Conservation (phyloP, 2,888 invertebrate species). For the Philereme vetulata region DNA sequence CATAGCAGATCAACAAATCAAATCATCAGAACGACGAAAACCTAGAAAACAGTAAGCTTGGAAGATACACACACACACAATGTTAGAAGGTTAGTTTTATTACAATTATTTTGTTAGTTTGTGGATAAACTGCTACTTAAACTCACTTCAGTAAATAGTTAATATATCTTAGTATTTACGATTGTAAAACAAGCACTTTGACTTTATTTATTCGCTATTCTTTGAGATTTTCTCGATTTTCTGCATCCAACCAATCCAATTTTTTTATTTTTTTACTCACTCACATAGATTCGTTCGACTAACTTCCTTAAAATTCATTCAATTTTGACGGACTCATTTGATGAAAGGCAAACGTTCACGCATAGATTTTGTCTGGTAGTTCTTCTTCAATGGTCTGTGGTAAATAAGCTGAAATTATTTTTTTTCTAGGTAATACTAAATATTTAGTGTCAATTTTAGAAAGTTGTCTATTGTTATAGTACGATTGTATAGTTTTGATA, state of each 20-base stretch:
- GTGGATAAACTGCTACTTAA: constrained; percentile 24
- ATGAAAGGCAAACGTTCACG: no score
- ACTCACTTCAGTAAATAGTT: constrained; percentile 12
- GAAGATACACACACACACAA: constrained; percentile 32
- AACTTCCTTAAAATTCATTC: not conserved
- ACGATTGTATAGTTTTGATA: constrained; percentile 58
- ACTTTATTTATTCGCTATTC: constrained; percentile 11
- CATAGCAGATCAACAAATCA: constrained; percentile 71
- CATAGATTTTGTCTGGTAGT: not conserved
- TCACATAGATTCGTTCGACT: not conserved
- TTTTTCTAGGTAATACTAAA: constrained; percentile 47
- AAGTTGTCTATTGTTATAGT: constrained; percentile 71
- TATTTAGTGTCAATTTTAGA: constrained; percentile 68
- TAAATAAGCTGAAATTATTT: constrained; percentile 1
- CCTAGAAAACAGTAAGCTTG: constrained; percentile 43
- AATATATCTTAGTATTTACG: constrained; percentile 10
- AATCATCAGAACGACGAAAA: constrained; percentile 51
- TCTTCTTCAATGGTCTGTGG: constrained; percentile 4
- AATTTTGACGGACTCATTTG: not conserved
- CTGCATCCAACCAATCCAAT: constrained; percentile 17
- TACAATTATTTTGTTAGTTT: constrained; percentile 22
- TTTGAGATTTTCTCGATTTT: constrained; percentile 10
- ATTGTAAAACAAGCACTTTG: constrained; percentile 11
- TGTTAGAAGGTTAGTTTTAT: constrained; percentile 36
- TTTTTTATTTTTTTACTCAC: not conserved